Evolutionary conservation across 2,888 invertebrate species (phyloP).

Genomic region (Epirrita christyi): DNA sequence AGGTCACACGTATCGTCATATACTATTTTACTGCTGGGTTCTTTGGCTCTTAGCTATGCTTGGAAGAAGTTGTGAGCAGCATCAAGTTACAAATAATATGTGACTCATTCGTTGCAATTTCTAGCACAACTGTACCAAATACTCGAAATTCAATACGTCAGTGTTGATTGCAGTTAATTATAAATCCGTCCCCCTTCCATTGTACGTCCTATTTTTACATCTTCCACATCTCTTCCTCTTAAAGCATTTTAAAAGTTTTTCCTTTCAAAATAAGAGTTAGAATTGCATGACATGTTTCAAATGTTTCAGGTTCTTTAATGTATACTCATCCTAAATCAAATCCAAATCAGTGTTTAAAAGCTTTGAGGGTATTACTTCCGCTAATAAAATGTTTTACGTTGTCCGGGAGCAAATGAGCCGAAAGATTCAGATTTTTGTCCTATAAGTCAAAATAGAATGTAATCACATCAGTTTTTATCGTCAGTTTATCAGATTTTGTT

Average conservation of each 20-base stretch:
- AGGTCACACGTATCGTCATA: too few species aligned
- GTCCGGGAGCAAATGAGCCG: constrained; percentile 41
- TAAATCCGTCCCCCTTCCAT: constrained; percentile 80
- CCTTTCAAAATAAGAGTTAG: constrained; percentile 31
- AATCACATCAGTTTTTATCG: too few species aligned
- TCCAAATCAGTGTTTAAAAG: constrained; percentile 73
- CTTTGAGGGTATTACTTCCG: constrained; percentile 78
- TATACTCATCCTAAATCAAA: constrained; percentile 74
- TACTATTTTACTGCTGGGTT: too few species aligned
- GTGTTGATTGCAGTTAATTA: constrained; percentile 85
- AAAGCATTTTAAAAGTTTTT: constrained; percentile 32
- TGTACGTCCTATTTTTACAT: constrained; percentile 72
- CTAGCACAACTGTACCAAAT: constrained; percentile 62
- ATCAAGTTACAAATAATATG: too few species aligned
- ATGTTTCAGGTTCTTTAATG: constrained; percentile 66
- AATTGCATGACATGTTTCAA: constrained; percentile 31
- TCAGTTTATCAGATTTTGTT: too few species aligned
- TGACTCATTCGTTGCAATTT: constrained; percentile 19
- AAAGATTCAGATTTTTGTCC: neutral
- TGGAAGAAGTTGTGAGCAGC: too few species aligned
- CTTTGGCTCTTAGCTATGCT: too few species aligned
- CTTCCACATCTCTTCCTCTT: constrained; percentile 22
- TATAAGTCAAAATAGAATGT: neutral
- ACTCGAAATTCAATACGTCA: constrained; percentile 82
- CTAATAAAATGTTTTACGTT: constrained; percentile 71